phyloP scores from a whole-genome alignment of 2,797 vertebrate genomes.

The Margarornis squamiger region DNA sequence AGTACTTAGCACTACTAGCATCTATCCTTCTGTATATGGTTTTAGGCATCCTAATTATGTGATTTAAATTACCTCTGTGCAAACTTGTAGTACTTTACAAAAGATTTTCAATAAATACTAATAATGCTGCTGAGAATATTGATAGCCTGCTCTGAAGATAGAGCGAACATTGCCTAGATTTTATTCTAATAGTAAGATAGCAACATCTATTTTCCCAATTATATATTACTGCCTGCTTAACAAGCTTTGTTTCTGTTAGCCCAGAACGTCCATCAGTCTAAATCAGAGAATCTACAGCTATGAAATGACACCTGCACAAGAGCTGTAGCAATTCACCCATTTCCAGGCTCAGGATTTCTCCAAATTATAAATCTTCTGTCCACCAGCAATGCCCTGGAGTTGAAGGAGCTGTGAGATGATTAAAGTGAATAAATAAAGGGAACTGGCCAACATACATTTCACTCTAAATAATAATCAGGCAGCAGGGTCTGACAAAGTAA shows the following conservation, averaged over 20 bases:
- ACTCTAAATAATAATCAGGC: slow-evolving; percentile 32
- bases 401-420: background rate
- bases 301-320: background rate
- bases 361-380: background rate
- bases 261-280: background rate
- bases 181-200: background rate
- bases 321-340: background rate
- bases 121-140: slow-evolving; percentile 50
- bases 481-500: background rate
- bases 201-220: background rate
- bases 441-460: slow-evolving; percentile 8
- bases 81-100: slow-evolving; percentile 2
- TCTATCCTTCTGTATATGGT: background rate
- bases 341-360: background rate
- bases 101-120: slow-evolving; percentile 49
- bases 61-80: slow-evolving; percentile 42
- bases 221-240: background rate
- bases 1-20: background rate
- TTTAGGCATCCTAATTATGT: slow-evolving; percentile 34
- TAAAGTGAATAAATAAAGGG: slow-evolving; percentile 31
- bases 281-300: background rate
- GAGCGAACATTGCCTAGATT: background rate
- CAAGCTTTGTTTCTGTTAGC: background rate
- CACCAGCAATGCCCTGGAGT: background rate
- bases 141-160: background rate